Conservation (phyloP, 2,888 invertebrate species). For the Dryocosmus kuriphilus region DNA sequence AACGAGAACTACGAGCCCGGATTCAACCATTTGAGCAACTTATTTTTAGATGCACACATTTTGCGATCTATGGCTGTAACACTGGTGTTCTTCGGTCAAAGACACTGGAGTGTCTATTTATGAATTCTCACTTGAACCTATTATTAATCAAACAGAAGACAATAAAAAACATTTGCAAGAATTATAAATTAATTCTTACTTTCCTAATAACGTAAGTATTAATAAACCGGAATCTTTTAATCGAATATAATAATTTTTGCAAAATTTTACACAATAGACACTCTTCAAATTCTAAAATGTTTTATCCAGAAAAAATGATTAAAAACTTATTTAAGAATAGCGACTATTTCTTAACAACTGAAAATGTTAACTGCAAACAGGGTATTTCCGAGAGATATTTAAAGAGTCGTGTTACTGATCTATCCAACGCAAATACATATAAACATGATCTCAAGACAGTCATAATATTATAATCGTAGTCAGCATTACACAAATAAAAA, state of each 20-base stretch:
- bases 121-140: background rate
- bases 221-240: background rate
- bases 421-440: too few relatives aligned
- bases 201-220: too few relatives aligned
- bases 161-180: background rate
- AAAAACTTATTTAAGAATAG: too few relatives aligned
- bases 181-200: background rate
- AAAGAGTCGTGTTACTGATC: too few relatives aligned
- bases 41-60: conserved; percentile 12
- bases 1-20: background rate
- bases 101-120: background rate
- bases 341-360: too few relatives aligned
- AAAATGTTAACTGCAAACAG: too few relatives aligned
- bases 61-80: background rate
- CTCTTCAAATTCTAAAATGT: background rate
- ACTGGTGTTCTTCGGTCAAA: background rate
- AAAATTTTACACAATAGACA: background rate
- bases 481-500: too few relatives aligned
- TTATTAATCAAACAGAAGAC: background rate
- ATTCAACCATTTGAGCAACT: background rate
- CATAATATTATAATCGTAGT: too few relatives aligned
- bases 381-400: too few relatives aligned
- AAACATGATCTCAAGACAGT: too few relatives aligned
- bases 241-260: background rate
- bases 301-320: too few relatives aligned